These are phyloP conservation scores for Drosophila albomicans DNA, from an alignment of 1,140 invertebrate species.

Conservation along the genomic window DNA sequence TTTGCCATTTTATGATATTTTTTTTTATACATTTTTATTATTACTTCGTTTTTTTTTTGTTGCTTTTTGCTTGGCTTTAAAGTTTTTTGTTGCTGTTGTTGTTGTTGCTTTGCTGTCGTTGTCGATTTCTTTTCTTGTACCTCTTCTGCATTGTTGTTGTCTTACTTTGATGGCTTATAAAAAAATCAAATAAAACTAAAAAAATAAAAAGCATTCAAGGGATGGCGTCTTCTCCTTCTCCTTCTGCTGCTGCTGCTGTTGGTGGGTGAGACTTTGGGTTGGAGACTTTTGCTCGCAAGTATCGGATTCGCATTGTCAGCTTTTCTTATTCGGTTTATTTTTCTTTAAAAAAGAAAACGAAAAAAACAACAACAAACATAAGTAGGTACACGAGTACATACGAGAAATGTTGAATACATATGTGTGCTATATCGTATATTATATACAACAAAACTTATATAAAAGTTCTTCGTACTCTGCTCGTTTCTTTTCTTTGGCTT, in stretches of 20 bases:
- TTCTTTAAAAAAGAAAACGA: slow-evolving; percentile 5
- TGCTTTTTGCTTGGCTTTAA: slow-evolving; percentile 49
- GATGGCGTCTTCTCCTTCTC: background rate
- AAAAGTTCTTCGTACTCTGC: slow-evolving; percentile 1
- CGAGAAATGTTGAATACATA: slow-evolving; percentile 15
- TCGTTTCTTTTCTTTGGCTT: slow-evolving; percentile 27
- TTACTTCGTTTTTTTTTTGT: slow-evolving; percentile 38
- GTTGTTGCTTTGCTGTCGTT: slow-evolving; percentile 35
- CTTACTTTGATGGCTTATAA: slow-evolving; percentile 60
- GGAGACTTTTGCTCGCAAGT: slow-evolving; percentile 46
- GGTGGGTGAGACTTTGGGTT: background rate
- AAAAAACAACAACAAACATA: background rate
- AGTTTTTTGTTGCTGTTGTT: slow-evolving; percentile 42
- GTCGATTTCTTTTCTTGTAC: slow-evolving; percentile 62
- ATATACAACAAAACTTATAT: slow-evolving; percentile 4
- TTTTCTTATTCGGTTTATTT: slow-evolving; percentile 56
- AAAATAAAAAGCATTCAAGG: slow-evolving; percentile 21
- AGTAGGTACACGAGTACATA: slow-evolving; percentile 24
- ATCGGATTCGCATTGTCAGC: slow-evolving; percentile 73
- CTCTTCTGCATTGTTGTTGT: slow-evolving; percentile 55
- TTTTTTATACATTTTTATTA: slow-evolving; percentile 48
- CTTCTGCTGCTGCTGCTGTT: too few species aligned
- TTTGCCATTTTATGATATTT: slow-evolving; percentile 52
- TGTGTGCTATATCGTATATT: slow-evolving; percentile 13
- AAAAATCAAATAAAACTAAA: slow-evolving; percentile 11